A percentile compares a stretch with the other conserved stretches of the same genome.
Evolutionary conservation across 1,140 invertebrate species (phyloP).

Genomic region (Trachelipus rathkii): DNA sequence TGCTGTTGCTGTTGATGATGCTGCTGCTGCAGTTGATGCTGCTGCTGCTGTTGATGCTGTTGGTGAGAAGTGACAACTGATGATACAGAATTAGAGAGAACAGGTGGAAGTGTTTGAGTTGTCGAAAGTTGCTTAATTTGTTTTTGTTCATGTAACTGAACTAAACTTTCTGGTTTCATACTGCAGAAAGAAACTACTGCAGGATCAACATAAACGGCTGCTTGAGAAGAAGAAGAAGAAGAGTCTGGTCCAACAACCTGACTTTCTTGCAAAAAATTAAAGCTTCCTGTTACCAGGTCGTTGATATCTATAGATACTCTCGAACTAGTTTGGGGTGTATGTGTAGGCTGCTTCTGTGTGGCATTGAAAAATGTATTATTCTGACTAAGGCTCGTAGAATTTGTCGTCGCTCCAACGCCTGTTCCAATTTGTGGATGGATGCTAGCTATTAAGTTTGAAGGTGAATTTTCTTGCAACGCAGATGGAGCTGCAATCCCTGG

Average conservation of each 20-base stretch:
- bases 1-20: no score
- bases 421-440: not conserved
- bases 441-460: not conserved
- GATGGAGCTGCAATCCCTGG: not conserved
- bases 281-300: not conserved
- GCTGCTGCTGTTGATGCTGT: not conserved
- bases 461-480: not conserved
- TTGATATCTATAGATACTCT: not conserved
- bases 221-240: not conserved
- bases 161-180: constrained; percentile 1
- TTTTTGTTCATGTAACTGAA: not conserved
- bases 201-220: not conserved
- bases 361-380: not conserved
- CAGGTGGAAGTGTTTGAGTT: not conserved
- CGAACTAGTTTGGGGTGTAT: not conserved
- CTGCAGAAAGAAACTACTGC: not conserved
- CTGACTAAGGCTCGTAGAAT: not conserved
- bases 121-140: not conserved
- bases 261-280: not conserved
- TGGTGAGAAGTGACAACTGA: not conserved
- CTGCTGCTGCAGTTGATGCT: no score
- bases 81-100: not conserved
- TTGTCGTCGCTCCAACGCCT: not conserved
- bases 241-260: not conserved
- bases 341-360: not conserved